phyloP scores from a whole-genome alignment of 1,140 invertebrate species.

The Frieseomelitta varia region DNA sequence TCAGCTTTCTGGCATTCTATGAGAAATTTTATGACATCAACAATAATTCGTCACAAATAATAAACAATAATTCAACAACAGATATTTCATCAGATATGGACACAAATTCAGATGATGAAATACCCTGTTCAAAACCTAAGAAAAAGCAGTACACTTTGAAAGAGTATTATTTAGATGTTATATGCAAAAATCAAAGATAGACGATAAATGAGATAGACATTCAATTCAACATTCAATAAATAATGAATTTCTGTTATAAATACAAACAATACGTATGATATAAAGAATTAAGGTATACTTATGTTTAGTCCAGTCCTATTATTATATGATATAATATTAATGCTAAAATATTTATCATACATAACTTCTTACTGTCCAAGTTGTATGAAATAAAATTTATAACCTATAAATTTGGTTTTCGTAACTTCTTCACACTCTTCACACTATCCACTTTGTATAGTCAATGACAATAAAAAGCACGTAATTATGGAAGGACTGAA shows the following conservation, averaged over 20 bases:
- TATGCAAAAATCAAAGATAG: neutral
- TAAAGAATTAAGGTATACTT: neutral
- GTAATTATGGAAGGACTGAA: neutral
- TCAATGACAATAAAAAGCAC: neutral
- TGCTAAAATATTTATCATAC: too few species aligned
- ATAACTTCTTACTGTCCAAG: neutral
- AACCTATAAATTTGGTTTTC: too few species aligned
- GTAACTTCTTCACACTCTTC: neutral
- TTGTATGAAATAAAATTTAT: neutral
- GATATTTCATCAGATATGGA: neutral
- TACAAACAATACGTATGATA: neutral
- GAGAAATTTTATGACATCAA: conserved; percentile 43
- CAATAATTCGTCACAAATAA: neutral
- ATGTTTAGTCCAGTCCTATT: neutral
- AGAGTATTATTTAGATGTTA: neutral
- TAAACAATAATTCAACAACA: too few species aligned
- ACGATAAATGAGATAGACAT: too few species aligned
- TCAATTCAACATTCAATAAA: neutral
- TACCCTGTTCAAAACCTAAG: neutral
- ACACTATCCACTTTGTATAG: neutral
- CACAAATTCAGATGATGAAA: neutral
- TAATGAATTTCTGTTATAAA: neutral
- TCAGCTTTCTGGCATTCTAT: conserved; percentile 79
- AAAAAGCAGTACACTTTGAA: neutral
- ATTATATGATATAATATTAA: neutral